phyloP scores from a whole-genome alignment of 1,140 invertebrate genomes.

The Diabrotica undecimpunctata region DNA sequence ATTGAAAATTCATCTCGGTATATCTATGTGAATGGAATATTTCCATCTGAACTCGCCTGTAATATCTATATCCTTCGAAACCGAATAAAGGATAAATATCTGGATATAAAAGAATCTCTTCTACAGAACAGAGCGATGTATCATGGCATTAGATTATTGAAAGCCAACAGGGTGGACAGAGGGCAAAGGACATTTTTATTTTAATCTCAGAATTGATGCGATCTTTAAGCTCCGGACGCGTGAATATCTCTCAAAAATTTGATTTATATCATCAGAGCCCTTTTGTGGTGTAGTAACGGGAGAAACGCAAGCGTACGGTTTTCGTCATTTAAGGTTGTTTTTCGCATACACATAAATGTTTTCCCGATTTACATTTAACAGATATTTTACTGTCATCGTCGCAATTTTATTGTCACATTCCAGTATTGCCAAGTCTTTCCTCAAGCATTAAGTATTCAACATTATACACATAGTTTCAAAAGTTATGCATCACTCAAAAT shows the following conservation, averaged over 20 bases:
- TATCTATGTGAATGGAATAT: too few relatives aligned
- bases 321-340: background rate
- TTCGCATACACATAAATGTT: background rate
- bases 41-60: too few relatives aligned
- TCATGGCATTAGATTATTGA: slow-evolving; percentile 13
- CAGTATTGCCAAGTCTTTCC: too few relatives aligned
- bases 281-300: background rate
- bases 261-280: slow-evolving; percentile 6
- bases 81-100: slow-evolving; percentile 6
- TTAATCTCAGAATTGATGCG: slow-evolving; percentile 15
- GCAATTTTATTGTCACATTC: too few relatives aligned
- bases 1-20: too few relatives aligned
- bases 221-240: slow-evolving; percentile 6
- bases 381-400: too few relatives aligned
- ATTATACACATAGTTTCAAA: too few relatives aligned
- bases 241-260: slow-evolving; percentile 2
- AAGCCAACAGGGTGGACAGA: slow-evolving; percentile 12
- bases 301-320: background rate
- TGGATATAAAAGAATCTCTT: slow-evolving; percentile 2
- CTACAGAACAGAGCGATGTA: background rate
- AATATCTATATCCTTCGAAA: too few relatives aligned
- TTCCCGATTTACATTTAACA: too few relatives aligned
- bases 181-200: slow-evolving; percentile 11
- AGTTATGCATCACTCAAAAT: too few relatives aligned
- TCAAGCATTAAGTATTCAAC: too few relatives aligned